Conservation (phyloP, 2,113 vertebrate genomes). For the Sinocyclocheilus maitianheensis region DNA sequence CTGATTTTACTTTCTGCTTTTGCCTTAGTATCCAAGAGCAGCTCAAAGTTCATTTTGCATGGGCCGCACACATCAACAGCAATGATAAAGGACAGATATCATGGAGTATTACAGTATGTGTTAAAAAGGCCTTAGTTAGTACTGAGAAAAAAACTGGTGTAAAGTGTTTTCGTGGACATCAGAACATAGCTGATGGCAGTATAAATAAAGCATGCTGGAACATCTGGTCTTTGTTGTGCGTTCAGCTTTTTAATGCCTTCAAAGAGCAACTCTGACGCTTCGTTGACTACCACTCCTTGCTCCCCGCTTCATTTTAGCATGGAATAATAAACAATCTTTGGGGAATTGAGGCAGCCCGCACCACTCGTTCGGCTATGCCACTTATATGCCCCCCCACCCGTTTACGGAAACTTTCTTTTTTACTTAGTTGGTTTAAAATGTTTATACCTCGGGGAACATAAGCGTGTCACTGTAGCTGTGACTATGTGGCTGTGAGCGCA, state of each 20-base stretch:
- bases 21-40: background rate
- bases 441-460: constrained; percentile 76
- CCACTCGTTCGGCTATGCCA: constrained; percentile 80
- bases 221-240: constrained; percentile 99
- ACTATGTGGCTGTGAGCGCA: constrained; percentile 63
- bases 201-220: constrained; percentile 99
- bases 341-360: constrained; percentile 89
- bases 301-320: constrained; percentile 94
- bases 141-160: constrained; percentile 61
- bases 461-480: constrained; percentile 63
- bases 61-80: no score
- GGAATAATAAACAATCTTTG: constrained; percentile 99
- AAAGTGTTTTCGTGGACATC: constrained; percentile 93
- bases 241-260: constrained; percentile 99
- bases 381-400: constrained; percentile 54
- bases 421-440: constrained; percentile 79
- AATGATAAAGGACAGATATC: background rate
- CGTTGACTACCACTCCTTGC: constrained; percentile 98
- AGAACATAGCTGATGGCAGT: constrained; percentile 98
- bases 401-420: constrained; percentile 78
- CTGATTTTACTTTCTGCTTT: background rate
- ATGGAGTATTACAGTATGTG: constrained; percentile 59
- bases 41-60: no score
- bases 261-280: constrained; percentile 99
- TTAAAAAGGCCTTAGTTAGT: background rate